phyloP scores from a whole-genome alignment of 2,888 invertebrate species.

The Parnassius mnemosyne region DNA sequence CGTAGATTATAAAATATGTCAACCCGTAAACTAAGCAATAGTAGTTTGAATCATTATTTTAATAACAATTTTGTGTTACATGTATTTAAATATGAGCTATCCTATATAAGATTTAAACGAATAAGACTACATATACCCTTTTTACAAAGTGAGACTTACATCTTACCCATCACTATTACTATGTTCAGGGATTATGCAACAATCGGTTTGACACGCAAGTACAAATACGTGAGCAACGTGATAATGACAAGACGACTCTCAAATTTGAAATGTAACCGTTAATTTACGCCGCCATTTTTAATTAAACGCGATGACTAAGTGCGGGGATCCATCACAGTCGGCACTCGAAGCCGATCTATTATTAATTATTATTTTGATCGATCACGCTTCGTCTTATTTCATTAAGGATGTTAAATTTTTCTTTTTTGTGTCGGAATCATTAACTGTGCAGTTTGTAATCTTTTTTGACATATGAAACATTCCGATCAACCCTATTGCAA shows the following conservation, averaged over 20 bases:
- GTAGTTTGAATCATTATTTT: too few relatives aligned
- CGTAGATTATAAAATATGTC: too few relatives aligned
- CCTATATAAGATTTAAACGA: too few relatives aligned
- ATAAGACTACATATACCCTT: too few relatives aligned
- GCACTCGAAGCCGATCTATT: constrained; percentile 66
- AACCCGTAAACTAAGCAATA: too few relatives aligned
- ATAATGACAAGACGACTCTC: constrained; percentile 56
- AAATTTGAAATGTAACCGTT: constrained; percentile 69
- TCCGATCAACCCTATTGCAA: neutral
- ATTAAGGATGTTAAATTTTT: constrained; percentile 66
- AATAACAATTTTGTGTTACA: too few relatives aligned
- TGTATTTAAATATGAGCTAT: too few relatives aligned
- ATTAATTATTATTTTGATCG: constrained; percentile 80
- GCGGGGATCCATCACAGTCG: constrained; percentile 69
- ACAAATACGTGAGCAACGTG: constrained; percentile 43
- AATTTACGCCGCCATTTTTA: constrained; percentile 73
- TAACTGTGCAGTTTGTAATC: constrained; percentile 57
- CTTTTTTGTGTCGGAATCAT: constrained; percentile 54
- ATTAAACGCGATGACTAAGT: constrained; percentile 79
- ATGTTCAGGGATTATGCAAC: constrained; percentile 35
- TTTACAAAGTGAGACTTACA: neutral
- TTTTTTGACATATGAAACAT: constrained; percentile 26
- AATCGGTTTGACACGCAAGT: constrained; percentile 39
- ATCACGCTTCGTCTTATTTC: constrained; percentile 73
- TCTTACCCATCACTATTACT: constrained; percentile 27